phyloP scores from a whole-genome alignment of 1,140 invertebrate species.

The Eumaeus atala region DNA sequence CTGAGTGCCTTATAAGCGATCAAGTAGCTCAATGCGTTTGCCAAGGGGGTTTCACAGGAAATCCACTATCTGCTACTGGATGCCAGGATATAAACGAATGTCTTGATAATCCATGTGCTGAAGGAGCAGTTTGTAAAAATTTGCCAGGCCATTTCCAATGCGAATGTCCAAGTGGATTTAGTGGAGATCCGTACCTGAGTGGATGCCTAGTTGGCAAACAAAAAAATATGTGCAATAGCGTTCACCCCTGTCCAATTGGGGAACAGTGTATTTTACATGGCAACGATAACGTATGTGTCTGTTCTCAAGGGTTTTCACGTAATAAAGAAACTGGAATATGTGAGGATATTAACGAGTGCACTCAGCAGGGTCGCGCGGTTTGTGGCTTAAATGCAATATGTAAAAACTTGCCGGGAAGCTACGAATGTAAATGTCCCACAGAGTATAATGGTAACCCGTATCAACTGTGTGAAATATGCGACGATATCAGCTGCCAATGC shows the following conservation, averaged over 20 bases:
- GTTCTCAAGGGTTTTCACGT: slow-evolving; percentile 86
- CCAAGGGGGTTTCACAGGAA: slow-evolving; percentile 83
- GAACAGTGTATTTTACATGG: slow-evolving; percentile 89
- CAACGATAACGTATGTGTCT: slow-evolving; percentile 88
- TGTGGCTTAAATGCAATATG: slow-evolving; percentile 92
- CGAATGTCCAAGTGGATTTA: slow-evolving; percentile 86
- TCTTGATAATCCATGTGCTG: slow-evolving; percentile 83
- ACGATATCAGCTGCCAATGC: slow-evolving; percentile 88
- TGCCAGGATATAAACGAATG: slow-evolving; percentile 94
- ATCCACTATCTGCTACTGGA: slow-evolving; percentile 79
- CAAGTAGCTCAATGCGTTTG: slow-evolving; percentile 89
- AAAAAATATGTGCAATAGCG: slow-evolving; percentile 79
- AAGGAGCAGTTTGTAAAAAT: slow-evolving; percentile 90
- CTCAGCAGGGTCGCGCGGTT: slow-evolving; percentile 81
- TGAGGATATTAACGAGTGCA: slow-evolving; percentile 92
- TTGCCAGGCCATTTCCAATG: slow-evolving; percentile 89
- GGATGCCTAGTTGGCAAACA: slow-evolving; percentile 81
- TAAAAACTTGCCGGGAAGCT: slow-evolving; percentile 94
- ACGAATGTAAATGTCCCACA: slow-evolving; percentile 91
- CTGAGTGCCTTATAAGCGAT: slow-evolving; percentile 90
- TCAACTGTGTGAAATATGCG: slow-evolving; percentile 88
- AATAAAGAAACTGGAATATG: slow-evolving; percentile 83
- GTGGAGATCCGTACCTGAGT: slow-evolving; percentile 80
- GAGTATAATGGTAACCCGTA: slow-evolving; percentile 93
- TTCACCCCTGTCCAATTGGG: slow-evolving; percentile 85